Conservation (phyloP, 2,113 vertebrate genomes). For the Rhinolophus ferrumequinum region DNA sequence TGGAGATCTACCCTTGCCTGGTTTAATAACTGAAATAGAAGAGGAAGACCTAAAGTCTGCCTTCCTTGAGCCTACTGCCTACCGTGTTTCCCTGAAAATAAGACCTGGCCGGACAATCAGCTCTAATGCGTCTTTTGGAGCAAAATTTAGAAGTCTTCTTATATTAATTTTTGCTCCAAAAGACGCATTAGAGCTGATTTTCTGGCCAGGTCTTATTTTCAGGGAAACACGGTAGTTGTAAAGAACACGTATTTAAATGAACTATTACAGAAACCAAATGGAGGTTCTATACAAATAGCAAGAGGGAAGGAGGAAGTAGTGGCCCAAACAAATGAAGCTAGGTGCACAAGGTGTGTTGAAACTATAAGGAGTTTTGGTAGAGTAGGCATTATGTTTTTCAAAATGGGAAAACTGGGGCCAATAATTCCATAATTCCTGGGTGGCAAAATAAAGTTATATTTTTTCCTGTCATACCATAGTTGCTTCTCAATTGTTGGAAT, state of each 20-base stretch:
- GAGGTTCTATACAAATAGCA: neutral
- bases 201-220: too few relatives aligned
- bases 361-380: constrained; percentile 29
- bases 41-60: neutral
- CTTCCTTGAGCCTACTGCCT: neutral
- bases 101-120: too few relatives aligned
- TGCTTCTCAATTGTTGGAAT: neutral
- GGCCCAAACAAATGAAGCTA: neutral
- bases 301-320: neutral
- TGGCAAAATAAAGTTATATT: neutral
- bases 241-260: neutral
- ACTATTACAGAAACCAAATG: neutral
- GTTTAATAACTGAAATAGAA: neutral
- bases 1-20: neutral
- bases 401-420: neutral
- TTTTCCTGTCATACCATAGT: neutral
- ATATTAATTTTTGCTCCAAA: too few relatives aligned
- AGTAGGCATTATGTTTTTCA: neutral
- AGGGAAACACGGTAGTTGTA: neutral
- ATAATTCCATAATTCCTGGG: neutral
- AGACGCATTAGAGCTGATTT: too few relatives aligned
- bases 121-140: too few relatives aligned
- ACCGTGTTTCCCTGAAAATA: too few relatives aligned
- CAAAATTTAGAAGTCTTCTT: too few relatives aligned
- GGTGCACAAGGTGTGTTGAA: neutral